Evolutionary conservation across 2,113 vertebrate species (phyloP), one percentile per base, ranked within the genome.

Genomic region (Xenus cinereus): DNA sequence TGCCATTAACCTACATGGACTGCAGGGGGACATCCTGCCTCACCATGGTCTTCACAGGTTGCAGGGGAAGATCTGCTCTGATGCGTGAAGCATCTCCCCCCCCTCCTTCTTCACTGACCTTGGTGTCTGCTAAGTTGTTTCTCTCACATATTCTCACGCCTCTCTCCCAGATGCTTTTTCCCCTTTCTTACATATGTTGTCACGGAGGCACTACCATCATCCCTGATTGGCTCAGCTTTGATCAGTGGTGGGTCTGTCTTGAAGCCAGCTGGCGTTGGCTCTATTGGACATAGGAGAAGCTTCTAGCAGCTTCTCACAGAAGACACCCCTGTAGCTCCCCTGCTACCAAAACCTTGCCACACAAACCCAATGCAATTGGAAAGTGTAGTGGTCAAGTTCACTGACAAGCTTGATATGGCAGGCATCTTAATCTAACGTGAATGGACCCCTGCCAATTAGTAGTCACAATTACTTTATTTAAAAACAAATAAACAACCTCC

Each of bases 181-280:
- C 9, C 9, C 26, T 35, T 66, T 35, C 12, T 63, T 45, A 63
- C n/a, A 16, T 19, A 19, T 20, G 7, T 45, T 63, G 43, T 32
- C n/a, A 16, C 30, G 16, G 12, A 63, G 17, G 32, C 9, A 2
- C 13, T 73, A 26, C 33, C 8, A 27, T 23, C 1, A 15, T 22
- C 2, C 4, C 13, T 39, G 39, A 64, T 14, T 16, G 39, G 8
- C 33, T 64, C 12, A 3, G 28, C 9, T 30, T 74, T 84, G 33
- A 8, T 43, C 59, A 46, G 45, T 10, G 4, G 22, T 0, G 5
- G 32, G 10, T 63, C 57, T 0, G 0, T 33, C 39, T 33, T 74
- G n/a, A 23, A 74, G 22, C 33, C 1, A 7, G 8, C 21, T 73
- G 26, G 17, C 26, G 32, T 17, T 32, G 16, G 21, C 21, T 63